Percentiles rank a stretch among this genome's conserved stretches.
Evolutionary conservation across 1,140 invertebrate genomes (phyloP).

Genomic region (Riptortus pedestris): DNA sequence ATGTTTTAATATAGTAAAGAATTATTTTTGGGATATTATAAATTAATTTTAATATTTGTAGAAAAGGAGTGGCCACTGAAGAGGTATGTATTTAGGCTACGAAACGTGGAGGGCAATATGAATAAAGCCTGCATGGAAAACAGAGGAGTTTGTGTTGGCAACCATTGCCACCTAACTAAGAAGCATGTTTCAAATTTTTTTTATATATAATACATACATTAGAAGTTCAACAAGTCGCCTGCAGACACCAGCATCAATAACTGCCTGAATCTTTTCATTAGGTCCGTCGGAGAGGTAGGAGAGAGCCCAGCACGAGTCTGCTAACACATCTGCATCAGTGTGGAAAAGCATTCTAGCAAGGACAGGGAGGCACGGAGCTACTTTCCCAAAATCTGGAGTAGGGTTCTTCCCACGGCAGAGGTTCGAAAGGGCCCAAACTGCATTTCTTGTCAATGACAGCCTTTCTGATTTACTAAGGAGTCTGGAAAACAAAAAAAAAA

Average conservation of each 20-base stretch:
- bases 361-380: slow-evolving; percentile 67
- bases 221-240: slow-evolving; percentile 85
- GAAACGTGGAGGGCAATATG: too few species aligned
- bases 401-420: slow-evolving; percentile 94
- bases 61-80: too few species aligned
- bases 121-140: too few species aligned
- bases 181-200: neutral
- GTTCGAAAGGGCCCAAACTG: slow-evolving; percentile 96
- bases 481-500: slow-evolving; percentile 42
- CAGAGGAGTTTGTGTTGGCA: too few species aligned
- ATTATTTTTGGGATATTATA: too few species aligned
- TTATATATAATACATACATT: slow-evolving; percentile 51
- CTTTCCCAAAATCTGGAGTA: slow-evolving; percentile 82
- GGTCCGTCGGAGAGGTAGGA: slow-evolving; percentile 92
- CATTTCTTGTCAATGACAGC: slow-evolving; percentile 88
- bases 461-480: slow-evolving; percentile 69
- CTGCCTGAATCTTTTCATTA: slow-evolving; percentile 96
- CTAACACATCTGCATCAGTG: slow-evolving; percentile 79
- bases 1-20: too few species aligned
- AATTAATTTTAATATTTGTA: too few species aligned
- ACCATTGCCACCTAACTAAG: too few species aligned
- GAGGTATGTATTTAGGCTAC: too few species aligned
- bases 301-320: slow-evolving; percentile 92
- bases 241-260: slow-evolving; percentile 93
- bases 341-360: slow-evolving; percentile 80